Base-by-base conservation (phyloP, 1,140 invertebrate genomes). In the Solenopsis fugax region DNA sequence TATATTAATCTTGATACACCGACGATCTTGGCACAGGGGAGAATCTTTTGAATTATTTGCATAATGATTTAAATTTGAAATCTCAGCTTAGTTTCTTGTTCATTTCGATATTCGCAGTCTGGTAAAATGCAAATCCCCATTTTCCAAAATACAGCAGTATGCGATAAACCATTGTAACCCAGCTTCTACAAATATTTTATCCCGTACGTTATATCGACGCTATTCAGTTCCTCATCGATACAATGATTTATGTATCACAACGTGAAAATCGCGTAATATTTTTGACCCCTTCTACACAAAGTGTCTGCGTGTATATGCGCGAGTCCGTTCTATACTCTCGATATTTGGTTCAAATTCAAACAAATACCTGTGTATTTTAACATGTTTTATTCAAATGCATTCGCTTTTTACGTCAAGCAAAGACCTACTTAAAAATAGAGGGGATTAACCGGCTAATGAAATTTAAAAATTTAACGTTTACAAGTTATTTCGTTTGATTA, bases 171-270 rank as follows among this genome's bases (percentile, higher is more conserved):
- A 50, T 50, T 50, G 65, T 69, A 69, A 24, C 65, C 5, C 12
- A 60, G 34, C 7, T 60, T 60, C 9, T 16, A 76, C 34, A 76
- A 76, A 24, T 76, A 45, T 76, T 76, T 76, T 60, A 60, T 24
- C 13, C 21, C 21, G 21, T 60, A 45, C 21, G 18, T 60, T 76
- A 60, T 24, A 76, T 45, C 21, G 41, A 29, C 16, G 54, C 73
- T 60, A 58, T 76, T 75, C 34, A 76, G 9, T 75, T 75, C n/a
- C 16, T 76, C 54, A 76, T 60, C 54, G 37, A 60, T 18, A 45
- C 37, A 13, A 76, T 76, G 54, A 76, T 76, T 76, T 76, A 76
- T 76, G 73, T 56, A 76, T 76, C 34, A 60, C 54, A 58, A 60
- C 2, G 34, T 76, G 73, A 60, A 76, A 76, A 76, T 76, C 21